Percentiles rank a stretch among this genome's conserved stretches.
These are phyloP conservation scores for Platyrinchus mystaceus DNA, from an alignment of 2,797 vertebrate genomes.

Conservation along the genomic window DNA sequence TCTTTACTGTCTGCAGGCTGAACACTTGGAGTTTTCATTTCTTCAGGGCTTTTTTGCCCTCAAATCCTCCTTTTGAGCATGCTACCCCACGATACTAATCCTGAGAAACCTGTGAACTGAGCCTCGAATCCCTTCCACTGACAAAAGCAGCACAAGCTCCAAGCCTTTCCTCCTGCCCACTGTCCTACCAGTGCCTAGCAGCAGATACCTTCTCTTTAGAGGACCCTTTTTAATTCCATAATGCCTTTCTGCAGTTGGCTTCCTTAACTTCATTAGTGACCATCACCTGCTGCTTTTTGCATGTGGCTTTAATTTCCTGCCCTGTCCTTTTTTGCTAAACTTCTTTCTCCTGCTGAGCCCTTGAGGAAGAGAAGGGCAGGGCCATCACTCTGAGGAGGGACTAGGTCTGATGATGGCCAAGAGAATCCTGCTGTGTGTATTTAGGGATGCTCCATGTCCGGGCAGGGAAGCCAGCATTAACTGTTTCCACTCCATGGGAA, in stretches of 20 bases:
- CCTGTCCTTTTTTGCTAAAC: not conserved
- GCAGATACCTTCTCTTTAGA: not conserved
- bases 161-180: not conserved
- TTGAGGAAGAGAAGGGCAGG: not conserved
- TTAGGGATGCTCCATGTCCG: not conserved
- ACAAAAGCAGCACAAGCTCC: not conserved
- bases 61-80: not conserved
- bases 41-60: not conserved
- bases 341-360: not conserved
- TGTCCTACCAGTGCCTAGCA: not conserved
- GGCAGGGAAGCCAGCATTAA: not conserved
- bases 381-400: not conserved
- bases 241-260: not conserved
- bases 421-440: not conserved
- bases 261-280: not conserved
- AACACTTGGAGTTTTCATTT: not conserved
- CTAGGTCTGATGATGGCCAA: not conserved
- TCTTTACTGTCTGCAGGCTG: not conserved
- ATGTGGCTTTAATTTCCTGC: not conserved
- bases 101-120: not conserved
- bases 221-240: not conserved
- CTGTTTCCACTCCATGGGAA: not conserved
- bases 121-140: not conserved
- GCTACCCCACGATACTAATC: not conserved
- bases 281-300: not conserved